Evolutionary conservation across 2,797 vertebrate genomes (phyloP).

Genomic region (Catamblyrhynchus diadema): DNA sequence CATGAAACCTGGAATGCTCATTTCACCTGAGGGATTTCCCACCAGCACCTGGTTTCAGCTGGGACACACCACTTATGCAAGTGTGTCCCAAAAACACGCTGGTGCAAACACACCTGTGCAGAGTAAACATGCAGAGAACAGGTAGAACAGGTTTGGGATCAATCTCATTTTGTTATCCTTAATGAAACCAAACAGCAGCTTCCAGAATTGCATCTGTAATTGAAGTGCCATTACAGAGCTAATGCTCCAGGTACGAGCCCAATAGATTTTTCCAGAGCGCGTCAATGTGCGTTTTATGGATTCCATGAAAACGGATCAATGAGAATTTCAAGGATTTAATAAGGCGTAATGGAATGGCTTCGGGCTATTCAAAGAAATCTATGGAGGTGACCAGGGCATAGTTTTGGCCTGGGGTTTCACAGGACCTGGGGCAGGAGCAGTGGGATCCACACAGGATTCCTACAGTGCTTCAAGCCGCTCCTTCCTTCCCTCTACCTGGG

Average conservation of each 20-base stretch:
- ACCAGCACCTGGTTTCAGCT: not conserved
- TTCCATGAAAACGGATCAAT: slow-evolving; percentile 34
- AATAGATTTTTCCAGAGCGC: slow-evolving; percentile 14
- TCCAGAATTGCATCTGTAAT: slow-evolving; percentile 1
- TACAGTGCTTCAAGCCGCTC: not conserved
- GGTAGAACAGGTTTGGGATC: not conserved
- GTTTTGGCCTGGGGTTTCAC: not conserved
- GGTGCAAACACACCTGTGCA: not conserved
- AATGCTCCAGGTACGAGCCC: not conserved
- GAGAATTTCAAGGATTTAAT: slow-evolving; percentile 37
- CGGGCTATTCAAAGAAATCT: not conserved
- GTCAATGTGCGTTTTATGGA: not conserved
- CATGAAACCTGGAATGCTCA: not conserved
- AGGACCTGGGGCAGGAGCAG: not conserved
- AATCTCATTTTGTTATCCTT: not conserved
- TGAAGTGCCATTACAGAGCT: not conserved
- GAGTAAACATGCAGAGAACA: accelerated
- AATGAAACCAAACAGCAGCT: slow-evolving; percentile 1
- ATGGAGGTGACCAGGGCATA: not conserved
- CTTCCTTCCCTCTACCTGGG: not conserved
- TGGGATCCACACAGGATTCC: not conserved
- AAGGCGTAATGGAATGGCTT: not conserved
- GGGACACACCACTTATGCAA: accelerated
- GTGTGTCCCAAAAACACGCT: accelerated
- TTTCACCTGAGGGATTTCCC: not conserved